A percentile compares a stretch with the other conserved stretches of the same genome.
Conservation (phyloP, 1,140 invertebrate species). For the Oppia nitens region DNA sequence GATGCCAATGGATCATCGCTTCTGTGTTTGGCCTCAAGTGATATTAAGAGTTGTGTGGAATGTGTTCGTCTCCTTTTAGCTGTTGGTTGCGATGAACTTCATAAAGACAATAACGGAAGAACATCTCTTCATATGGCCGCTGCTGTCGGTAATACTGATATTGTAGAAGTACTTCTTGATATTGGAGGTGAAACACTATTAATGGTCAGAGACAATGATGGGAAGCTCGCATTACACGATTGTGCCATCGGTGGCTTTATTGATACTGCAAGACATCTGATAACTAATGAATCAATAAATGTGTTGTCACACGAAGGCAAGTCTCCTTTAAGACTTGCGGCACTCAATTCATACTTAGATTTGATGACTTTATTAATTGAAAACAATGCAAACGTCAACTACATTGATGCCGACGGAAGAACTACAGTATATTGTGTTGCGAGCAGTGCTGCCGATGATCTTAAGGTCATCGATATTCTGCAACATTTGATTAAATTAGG, state of each 20-base stretch:
- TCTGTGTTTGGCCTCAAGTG: constrained; percentile 47
- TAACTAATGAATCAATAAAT: constrained; percentile 40
- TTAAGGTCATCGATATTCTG: constrained; percentile 40
- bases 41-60: constrained; percentile 56
- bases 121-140: constrained; percentile 65
- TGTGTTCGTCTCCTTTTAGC: constrained; percentile 75
- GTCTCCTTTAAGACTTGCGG: constrained; percentile 74
- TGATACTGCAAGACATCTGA: not conserved
- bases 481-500: constrained; percentile 56
- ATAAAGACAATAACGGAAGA: constrained; percentile 63
- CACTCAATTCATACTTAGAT: constrained; percentile 64
- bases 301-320: constrained; percentile 82
- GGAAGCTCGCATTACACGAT: constrained; percentile 6
- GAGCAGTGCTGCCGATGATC: not conserved
- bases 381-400: constrained; percentile 67
- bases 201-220: constrained; percentile 7
- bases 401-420: constrained; percentile 75
- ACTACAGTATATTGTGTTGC: constrained; percentile 80
- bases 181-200: constrained; percentile 7
- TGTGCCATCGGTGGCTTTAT: constrained; percentile 11
- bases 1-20: constrained; percentile 77
- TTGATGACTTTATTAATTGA: constrained; percentile 52
- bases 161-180: constrained; percentile 8
- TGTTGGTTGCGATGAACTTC: constrained; percentile 72
- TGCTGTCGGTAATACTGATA: constrained; percentile 41